phyloP scores from a whole-genome alignment of 2,797 vertebrate genomes.

The Pangasius djambal region DNA sequence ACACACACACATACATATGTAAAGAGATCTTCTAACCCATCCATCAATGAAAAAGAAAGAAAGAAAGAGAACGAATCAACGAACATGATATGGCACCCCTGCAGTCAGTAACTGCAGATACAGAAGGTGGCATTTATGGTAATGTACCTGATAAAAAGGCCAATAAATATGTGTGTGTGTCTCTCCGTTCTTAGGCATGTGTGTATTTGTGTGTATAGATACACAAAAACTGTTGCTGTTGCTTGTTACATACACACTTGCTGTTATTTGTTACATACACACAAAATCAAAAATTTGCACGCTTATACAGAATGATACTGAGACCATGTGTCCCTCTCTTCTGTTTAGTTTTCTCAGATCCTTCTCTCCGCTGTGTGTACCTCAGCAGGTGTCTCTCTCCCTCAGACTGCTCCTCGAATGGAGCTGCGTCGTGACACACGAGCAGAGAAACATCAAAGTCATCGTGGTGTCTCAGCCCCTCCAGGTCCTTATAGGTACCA shows the following conservation, averaged over 20 bases:
- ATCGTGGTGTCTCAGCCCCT: constrained; percentile 92
- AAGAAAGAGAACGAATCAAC: no score
- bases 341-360: constrained; percentile 2
- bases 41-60: no score
- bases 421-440: constrained; percentile 91
- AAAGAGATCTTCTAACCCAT: background rate
- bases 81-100: background rate
- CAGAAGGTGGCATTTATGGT: background rate
- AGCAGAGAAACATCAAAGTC: constrained; percentile 97
- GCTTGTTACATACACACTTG: background rate
- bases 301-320: background rate
- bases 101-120: background rate
- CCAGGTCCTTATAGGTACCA: constrained; percentile 91
- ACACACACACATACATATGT: background rate
- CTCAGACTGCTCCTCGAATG: constrained; percentile 96
- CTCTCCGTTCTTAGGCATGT: background rate
- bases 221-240: background rate
- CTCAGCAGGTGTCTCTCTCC: constrained; percentile 89
- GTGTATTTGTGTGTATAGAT: background rate
- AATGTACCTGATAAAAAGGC: background rate
- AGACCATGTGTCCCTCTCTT: background rate
- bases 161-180: background rate
- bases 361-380: constrained; percentile 66
- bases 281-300: background rate
- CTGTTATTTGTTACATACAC: background rate